These are phyloP conservation scores for Cyclopterus lumpus DNA, from an alignment of 2,797 vertebrate genomes.

Conservation along the genomic window DNA sequence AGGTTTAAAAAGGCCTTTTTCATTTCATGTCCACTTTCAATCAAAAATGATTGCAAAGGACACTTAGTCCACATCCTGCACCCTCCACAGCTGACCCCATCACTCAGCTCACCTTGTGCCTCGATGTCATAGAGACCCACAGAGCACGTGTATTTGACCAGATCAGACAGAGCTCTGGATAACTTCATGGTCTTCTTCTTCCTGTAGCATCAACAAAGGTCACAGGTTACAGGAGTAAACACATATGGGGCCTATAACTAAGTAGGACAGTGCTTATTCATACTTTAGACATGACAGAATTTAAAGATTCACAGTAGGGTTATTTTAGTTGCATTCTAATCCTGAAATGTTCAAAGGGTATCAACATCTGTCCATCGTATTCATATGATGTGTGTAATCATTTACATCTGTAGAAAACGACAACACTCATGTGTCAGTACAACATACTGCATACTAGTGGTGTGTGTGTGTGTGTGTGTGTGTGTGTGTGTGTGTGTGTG, in stretches of 20 bases:
- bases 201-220: conserved; percentile 70
- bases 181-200: conserved; percentile 98
- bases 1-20: too few species aligned
- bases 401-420: not conserved
- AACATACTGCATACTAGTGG: not conserved
- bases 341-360: not conserved
- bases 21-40: too few species aligned
- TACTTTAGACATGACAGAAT: not conserved
- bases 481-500: not conserved
- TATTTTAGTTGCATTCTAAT: not conserved
- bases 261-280: not conserved
- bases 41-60: too few species aligned
- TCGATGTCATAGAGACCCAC: conserved; percentile 94
- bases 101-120: conserved; percentile 84
- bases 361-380: not conserved
- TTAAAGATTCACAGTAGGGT: not conserved
- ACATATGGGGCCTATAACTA: not conserved
- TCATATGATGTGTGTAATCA: not conserved
- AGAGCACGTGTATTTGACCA: conserved; percentile 96
- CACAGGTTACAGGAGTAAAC: conserved; percentile 5
- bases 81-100: too few species aligned
- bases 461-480: too few species aligned
- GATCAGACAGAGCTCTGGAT: conserved; percentile 95
- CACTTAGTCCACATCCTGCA: too few species aligned
- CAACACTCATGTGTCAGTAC: not conserved